Conservation (phyloP, 2,797 vertebrate species). For the Tokudaia tokunoshimensis region DNA sequence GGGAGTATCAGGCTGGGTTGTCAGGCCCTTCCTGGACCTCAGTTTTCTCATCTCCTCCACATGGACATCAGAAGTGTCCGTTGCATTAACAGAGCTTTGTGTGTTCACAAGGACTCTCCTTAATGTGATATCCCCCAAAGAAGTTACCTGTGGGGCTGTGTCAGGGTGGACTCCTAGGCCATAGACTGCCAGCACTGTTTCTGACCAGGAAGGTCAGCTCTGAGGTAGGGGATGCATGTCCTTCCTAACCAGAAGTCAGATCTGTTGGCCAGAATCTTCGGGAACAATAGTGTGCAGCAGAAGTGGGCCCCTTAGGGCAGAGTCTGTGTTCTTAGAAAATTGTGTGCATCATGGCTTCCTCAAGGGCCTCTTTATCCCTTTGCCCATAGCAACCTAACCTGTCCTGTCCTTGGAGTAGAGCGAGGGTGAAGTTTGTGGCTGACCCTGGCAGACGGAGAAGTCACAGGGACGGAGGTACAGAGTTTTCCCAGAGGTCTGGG, state of each 20-base stretch:
- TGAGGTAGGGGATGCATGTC: neutral
- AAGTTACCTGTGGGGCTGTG: neutral
- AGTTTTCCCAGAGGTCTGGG: neutral
- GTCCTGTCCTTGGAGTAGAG: neutral
- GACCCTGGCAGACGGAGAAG: neutral
- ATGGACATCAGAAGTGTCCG: neutral
- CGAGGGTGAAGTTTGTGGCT: neutral
- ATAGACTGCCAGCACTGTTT: neutral
- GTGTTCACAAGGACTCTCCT: neutral
- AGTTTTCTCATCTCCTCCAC: neutral
- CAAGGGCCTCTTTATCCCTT: fast-evolving
- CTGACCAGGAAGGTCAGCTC: neutral
- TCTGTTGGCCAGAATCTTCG: neutral
- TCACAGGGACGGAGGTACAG: fast-evolving
- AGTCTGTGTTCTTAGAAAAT: neutral
- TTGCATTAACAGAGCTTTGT: neutral
- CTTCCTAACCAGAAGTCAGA: neutral
- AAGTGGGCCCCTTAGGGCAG: neutral
- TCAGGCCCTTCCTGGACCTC: neutral
- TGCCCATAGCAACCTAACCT: neutral
- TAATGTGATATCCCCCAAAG: neutral
- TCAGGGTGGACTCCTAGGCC: neutral
- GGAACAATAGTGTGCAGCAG: neutral
- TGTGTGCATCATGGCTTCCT: neutral
- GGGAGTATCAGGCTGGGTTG: neutral